Conservation (phyloP, 2,888 invertebrate genomes). For the Exephanes ischioxanthus region DNA sequence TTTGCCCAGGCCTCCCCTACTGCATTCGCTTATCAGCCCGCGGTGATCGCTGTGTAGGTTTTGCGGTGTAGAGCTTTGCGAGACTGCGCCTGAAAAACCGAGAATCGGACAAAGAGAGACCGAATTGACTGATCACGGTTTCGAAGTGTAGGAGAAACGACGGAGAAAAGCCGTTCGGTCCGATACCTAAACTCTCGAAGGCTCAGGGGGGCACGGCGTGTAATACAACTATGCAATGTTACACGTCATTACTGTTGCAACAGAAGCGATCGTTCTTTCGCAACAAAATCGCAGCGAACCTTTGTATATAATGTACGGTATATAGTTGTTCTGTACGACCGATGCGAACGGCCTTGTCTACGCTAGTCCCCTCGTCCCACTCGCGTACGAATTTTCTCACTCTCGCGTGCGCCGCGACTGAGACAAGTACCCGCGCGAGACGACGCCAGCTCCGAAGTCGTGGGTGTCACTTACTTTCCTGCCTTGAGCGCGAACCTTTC, state of each 20-base stretch:
- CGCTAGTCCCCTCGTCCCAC: constrained; percentile 45
- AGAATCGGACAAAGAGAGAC: constrained; percentile 25
- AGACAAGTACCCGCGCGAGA: constrained; percentile 47
- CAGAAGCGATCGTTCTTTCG: constrained; percentile 76
- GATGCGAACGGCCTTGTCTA: constrained; percentile 72
- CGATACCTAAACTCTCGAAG: constrained; percentile 41
- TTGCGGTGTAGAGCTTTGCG: no score
- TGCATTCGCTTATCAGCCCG: no score
- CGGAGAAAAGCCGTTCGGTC: constrained; percentile 27
- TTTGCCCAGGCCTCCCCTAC: no score
- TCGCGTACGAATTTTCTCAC: constrained; percentile 59
- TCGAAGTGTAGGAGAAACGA: constrained; percentile 24
- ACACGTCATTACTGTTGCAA: constrained; percentile 79
- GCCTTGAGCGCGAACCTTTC: constrained; percentile 81
- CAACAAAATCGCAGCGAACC: constrained; percentile 78
- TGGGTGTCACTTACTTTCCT: constrained; percentile 81
- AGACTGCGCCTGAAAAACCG: constrained; percentile 12
- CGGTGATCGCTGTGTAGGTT: no score
- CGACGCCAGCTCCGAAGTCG: constrained; percentile 66
- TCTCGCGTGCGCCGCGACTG: constrained; percentile 44
- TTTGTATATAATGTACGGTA: constrained; percentile 68
- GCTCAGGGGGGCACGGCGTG: constrained; percentile 27
- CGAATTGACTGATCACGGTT: not conserved
- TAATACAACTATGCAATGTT: constrained; percentile 67
- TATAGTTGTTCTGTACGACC: constrained; percentile 19